phyloP scores from a whole-genome alignment of 2,888 invertebrate genomes.

The Gasteruption jaculator region DNA sequence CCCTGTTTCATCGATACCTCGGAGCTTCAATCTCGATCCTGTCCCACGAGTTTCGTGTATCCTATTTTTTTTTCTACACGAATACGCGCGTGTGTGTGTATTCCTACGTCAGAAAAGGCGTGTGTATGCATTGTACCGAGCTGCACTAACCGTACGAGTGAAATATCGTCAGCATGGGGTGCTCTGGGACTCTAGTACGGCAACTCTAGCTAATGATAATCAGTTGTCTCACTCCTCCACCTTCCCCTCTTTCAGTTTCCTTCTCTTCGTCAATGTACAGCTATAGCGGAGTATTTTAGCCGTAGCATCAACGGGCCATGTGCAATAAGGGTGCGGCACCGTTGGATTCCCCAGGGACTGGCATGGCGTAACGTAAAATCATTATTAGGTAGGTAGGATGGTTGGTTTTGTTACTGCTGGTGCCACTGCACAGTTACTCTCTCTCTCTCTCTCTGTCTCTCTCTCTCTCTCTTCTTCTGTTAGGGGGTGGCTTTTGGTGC shows the following conservation, averaged over 20 bases:
- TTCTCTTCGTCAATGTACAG: slow-evolving; percentile 6
- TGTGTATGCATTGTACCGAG: too few relatives aligned
- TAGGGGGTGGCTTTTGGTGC: too few relatives aligned
- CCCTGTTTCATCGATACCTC: too few relatives aligned
- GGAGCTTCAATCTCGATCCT: too few relatives aligned
- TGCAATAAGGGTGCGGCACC: slow-evolving; percentile 51
- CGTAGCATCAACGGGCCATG: slow-evolving; percentile 43
- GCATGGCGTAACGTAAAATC: slow-evolving; percentile 52
- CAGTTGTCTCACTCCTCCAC: slow-evolving; percentile 32
- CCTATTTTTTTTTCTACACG: too few relatives aligned
- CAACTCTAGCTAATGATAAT: slow-evolving; percentile 49
- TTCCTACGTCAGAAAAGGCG: too few relatives aligned
- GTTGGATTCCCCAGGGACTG: slow-evolving; percentile 49
- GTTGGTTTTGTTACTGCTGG: slow-evolving; percentile 25
- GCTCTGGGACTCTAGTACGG: slow-evolving; percentile 35
- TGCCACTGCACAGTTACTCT: too few relatives aligned
- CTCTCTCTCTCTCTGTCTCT: too few relatives aligned
- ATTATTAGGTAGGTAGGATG: slow-evolving; percentile 49
- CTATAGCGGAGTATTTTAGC: slow-evolving; percentile 27
- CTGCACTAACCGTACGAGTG: too few relatives aligned
- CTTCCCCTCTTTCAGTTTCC: slow-evolving; percentile 20
- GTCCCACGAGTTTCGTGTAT: too few relatives aligned
- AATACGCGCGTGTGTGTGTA: too few relatives aligned
- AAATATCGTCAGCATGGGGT: slow-evolving; percentile 20
- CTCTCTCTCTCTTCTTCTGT: too few relatives aligned